phyloP scores from a whole-genome alignment of 37 sponge, comb jelly and placozoan species.

The Dysidea cf. avara region DNA sequence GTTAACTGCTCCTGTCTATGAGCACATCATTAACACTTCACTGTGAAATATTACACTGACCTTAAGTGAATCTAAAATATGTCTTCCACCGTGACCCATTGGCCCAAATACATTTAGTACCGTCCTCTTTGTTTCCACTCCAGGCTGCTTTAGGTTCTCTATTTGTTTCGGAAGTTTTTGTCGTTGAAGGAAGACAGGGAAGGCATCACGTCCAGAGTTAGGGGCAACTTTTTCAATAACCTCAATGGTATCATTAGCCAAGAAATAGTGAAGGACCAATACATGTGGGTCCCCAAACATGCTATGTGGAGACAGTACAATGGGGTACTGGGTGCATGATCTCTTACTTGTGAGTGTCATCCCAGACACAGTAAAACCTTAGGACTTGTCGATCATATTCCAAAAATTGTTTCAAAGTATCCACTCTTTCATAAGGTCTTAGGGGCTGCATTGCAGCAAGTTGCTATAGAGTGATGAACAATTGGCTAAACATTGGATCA shows the following conservation, averaged over 20 bases:
- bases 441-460: constrained; percentile 93
- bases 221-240: constrained; percentile 80
- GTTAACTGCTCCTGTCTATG: constrained; percentile 88
- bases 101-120: constrained; percentile 99
- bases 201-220: constrained; percentile 92
- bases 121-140: constrained; percentile 85
- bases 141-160: constrained; percentile 76
- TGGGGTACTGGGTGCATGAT: background rate
- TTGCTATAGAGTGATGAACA: constrained; percentile 11
- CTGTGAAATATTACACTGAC: constrained; percentile 4
- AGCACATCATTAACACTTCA: background rate
- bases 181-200: constrained; percentile 86
- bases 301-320: constrained; percentile 13
- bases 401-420: constrained; percentile 91
- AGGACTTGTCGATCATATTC: constrained; percentile 93
- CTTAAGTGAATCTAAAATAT: constrained; percentile 88
- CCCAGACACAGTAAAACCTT: constrained; percentile 92
- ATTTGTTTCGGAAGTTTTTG: constrained; percentile 69
- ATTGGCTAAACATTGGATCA: background rate
- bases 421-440: constrained; percentile 91
- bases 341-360: constrained; percentile 77
- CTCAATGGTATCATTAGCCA: constrained; percentile 97
- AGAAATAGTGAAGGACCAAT: constrained; percentile 91
- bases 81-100: constrained; percentile 90
- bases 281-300: constrained; percentile 94